Conservation (phyloP, 2,113 vertebrate genomes). For the Peromyscus californicus region DNA sequence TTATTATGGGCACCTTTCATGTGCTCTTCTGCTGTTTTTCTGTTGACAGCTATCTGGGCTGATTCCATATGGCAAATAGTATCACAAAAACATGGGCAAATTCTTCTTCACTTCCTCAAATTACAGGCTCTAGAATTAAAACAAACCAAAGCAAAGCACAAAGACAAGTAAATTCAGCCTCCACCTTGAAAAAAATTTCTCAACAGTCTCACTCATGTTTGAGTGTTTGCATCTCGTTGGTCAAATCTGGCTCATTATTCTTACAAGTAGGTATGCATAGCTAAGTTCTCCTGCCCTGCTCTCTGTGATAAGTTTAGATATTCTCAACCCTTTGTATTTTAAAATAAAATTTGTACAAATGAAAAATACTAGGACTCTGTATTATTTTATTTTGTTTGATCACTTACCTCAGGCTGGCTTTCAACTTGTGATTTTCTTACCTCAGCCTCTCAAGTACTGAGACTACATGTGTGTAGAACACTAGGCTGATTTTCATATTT, state of each 20-base stretch:
- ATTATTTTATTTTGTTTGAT: no score
- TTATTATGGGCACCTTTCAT: not conserved
- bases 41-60: not conserved
- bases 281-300: not conserved
- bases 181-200: not conserved
- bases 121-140: not conserved
- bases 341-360: not conserved
- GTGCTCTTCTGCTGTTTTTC: no score
- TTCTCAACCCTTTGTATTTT: not conserved
- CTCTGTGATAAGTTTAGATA: not conserved
- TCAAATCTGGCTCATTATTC: not conserved
- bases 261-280: not conserved
- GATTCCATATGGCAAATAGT: not conserved
- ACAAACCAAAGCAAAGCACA: not conserved
- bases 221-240: not conserved
- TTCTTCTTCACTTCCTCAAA: not conserved
- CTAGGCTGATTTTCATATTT: no score
- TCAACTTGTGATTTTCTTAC: no score
- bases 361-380: no score
- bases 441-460: no score
- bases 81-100: no score
- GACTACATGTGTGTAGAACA: no score
- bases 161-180: not conserved
- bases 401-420: no score
- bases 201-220: no score